Base-by-base conservation (phyloP, 2,888 invertebrate species). In the Aspidiotus rigidus region DNA sequence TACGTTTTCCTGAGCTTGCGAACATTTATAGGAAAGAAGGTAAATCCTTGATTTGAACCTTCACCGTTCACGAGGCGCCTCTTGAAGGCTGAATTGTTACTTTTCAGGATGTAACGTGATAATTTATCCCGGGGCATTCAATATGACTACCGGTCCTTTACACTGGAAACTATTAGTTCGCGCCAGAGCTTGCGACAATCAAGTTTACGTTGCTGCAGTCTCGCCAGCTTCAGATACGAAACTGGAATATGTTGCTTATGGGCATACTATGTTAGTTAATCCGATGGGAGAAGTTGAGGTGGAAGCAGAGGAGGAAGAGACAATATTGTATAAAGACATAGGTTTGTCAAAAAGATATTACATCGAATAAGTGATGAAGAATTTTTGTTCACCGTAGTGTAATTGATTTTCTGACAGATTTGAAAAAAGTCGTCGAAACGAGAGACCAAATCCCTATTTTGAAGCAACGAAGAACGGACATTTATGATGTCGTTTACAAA, bases 91-190 rank as follows among this genome's bases (percentile, higher is more conserved):
- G 28, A 5, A 28, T 28, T 42, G 41, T 40, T 41, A 10, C 0
- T 42, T 69, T 63, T 10, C 75, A 87, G 93, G 90, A 0, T 95
- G 95, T 75, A 84, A 91, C 69, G 78, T 96, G 74, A 79, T 97
- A 41, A 80, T 97, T 39, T 97, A 94, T 80, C 97, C 97, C 0
- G 95, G 89, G 40, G 95, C 96, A 1, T 97, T 97, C 79, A 97
- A 94, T 79, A 90, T 91, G 90, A 93, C 92, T 1, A 97, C 97
- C 0, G 97, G 97, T 0, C 94, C 95, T 0, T 80, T 86, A 69
- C 96, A 97, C 79, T 98, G 95, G 94, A 89, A 93, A 76, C 78
- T 93, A 7, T 80, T 97, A 16, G 87, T 86, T 71, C 83, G 90
- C 60, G 84, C 86, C 0, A 82, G 96, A 62, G 95, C 97, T 49